Conservation (phyloP, 2,888 invertebrate species). For the Silvanus unidentatus region DNA sequence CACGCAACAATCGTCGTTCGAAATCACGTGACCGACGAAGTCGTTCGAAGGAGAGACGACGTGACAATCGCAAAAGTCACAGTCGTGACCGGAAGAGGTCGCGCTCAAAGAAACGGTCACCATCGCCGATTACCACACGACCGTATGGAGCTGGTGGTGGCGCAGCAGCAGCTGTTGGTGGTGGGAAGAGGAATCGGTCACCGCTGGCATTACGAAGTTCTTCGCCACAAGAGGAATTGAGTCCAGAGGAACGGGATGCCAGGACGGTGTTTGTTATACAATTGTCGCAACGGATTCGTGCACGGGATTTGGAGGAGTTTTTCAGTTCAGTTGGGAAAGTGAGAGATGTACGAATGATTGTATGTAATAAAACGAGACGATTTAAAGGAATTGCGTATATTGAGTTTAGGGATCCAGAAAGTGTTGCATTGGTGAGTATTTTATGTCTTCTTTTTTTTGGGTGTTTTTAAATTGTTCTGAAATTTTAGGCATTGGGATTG, state of each 20-base stretch:
- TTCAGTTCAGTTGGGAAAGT: slow-evolving; percentile 98
- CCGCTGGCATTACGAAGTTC: slow-evolving; percentile 49
- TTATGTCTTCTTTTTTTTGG: background rate
- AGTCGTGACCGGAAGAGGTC: slow-evolving; percentile 24
- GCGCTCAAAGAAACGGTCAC: slow-evolving; percentile 22
- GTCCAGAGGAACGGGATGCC: slow-evolving; percentile 97
- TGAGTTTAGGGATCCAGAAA: slow-evolving; percentile 96
- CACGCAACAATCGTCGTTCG: slow-evolving; percentile 18
- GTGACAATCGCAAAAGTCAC: slow-evolving; percentile 10
- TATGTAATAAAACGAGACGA: slow-evolving; percentile 96
- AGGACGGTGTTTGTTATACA: slow-evolving; percentile 99
- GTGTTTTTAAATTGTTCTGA: background rate
- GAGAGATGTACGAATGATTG: slow-evolving; percentile 95
- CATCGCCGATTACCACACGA: slow-evolving; percentile 21
- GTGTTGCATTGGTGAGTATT: slow-evolving; percentile 79
- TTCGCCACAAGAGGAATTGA: slow-evolving; percentile 66
- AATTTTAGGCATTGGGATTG: slow-evolving; percentile 79
- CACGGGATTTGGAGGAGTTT: slow-evolving; percentile 95
- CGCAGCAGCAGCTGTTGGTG: slow-evolving; percentile 10
- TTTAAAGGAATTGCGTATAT: slow-evolving; percentile 99
- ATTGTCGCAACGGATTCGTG: slow-evolving; percentile 87
- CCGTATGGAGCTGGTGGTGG: slow-evolving; percentile 27
- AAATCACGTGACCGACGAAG: slow-evolving; percentile 44
- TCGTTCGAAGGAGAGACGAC: background rate
- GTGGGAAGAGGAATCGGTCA: slow-evolving; percentile 23